Base-by-base conservation (phyloP, 2,113 vertebrate genomes). In the Thryonomys swinderianus region DNA sequence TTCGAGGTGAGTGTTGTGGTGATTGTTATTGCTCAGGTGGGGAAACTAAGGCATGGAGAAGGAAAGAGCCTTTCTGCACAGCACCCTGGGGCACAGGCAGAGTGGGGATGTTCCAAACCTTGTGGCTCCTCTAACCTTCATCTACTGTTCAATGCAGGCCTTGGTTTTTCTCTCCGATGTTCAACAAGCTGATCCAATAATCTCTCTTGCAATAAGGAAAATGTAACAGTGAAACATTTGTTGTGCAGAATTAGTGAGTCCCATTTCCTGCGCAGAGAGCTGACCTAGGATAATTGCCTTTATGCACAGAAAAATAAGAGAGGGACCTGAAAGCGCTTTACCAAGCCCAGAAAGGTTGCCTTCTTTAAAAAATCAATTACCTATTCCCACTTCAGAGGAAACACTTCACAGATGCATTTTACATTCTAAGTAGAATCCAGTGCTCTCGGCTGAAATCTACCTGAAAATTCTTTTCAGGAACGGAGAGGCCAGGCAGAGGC, bases 321-420 rank as follows among this genome's bases (percentile, higher is more conserved):
- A 90, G 20, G 80, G 74, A 84, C 84, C 93, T 51, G n/a, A 78
- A 91, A 64, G 32, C 17, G 0, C 48, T 93, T 97, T 96, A 88
- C 53, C 40, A 69, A 59, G 74, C 84, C 84, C 94, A 73, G 95
- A 96, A 94, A 97, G 93, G 91, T 97, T 48, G 64, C 48, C 87
- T 95, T 89, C 96, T 95, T 97, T 95, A 93, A 93, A 96, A 96
- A 97, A 97, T 97, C 97, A 97, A 97, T 97, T 97, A 96, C 87
- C 80, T 96, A 88, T 85, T 96, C 84, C 53, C 89, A 94, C 95
- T 97, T 96, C 93, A 97, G 91, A 96, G 91, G 84, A 97, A 97
- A 93, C 89, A 87, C 89, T 96, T 95, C 84, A 89, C 86, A 93
- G 89, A 90, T 0, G 23, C 86, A 73, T 91, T 97, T 96, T 94